Evolutionary conservation across 2,797 vertebrate genomes (phyloP), one percentile per base, ranked within the genome.

Genomic region (Nyctibius grandis): DNA sequence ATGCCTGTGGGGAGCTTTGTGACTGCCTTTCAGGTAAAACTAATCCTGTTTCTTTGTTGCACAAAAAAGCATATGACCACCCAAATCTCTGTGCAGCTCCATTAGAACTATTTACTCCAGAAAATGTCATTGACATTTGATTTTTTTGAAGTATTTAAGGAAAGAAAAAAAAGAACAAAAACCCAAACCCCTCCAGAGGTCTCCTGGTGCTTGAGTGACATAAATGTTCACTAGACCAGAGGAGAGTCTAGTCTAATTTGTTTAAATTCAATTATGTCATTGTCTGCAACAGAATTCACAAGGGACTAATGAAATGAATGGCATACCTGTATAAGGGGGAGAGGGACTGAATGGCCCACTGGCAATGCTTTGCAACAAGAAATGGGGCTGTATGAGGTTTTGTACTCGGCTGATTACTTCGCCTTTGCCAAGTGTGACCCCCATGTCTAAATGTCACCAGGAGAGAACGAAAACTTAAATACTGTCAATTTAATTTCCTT

Each of bases 211-310:
- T 70, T 59, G 53, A 95, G 36, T 72, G 89, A 94, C 94, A 95
- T 61, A 96, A 97, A 95, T 95, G 94, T 53, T 95, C 93, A 89
- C 88, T 50, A 95, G 93, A 97, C 94, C 92, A 89, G 88, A 80
- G 76, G 79, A 95, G 64, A 94, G 42, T 74, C 61, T 54, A 65
- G 92, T 88, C 95, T 83, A 91, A 84, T 88, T 91, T 85, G 68
- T 92, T 95, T 95, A 94, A 95, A 91, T 94, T 93, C 89, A 88
- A 9, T 91, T 94, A 70, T 84, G 88, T 70, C 91, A 65, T 61
- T 89, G 92, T 88, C 78, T 95, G 82, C 91, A 85, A 40, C 54
- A 82, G 65, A 88, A 81, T 85, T 84, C 93, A 78, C 84, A 76
- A 31, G 78, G 67, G 79, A 70, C 81, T 76, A 88, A 94, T 78